Base-by-base conservation (phyloP, 2,113 vertebrate species). In the Pheucticus melanocephalus region DNA sequence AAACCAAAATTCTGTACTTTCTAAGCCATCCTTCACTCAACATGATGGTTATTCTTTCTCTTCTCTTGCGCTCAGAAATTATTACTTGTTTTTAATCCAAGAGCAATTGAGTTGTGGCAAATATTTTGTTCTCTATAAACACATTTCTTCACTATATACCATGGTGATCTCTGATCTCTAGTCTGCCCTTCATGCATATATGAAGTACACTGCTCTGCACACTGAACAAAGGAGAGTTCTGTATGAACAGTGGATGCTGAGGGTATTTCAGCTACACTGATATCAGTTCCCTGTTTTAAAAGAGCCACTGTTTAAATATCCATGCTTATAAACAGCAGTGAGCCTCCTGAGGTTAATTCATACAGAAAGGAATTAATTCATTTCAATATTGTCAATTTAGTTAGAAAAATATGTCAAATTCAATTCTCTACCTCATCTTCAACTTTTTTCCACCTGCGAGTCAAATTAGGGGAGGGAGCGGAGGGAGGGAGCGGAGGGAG, bases 381-480 rank as follows among this genome's bases (percentile, higher is more conserved):
- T 85, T 88, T 72, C 24, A 44, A 28, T 85, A 54, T 54, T 85
- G n/a, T 47, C 44, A 65, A 16, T 84, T 70, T 87, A 50, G 16
- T 92, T 92, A 65, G 72, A 83, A 85, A 84, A 88, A 84, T 82
- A 73, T 25, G 23, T 76, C 57, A 57, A 13, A 82, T 88, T 86
- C 37, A 87, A 12, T 93, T 65, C 53, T 83, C 35, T 70, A 20
- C 27, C 44, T 90, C 54, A 89, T 92, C 70, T 80, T 85, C 94
- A 88, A 90, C 50, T 63, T 73, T 89, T 86, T 87, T 92, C 61
- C 69, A 95, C 82, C 76, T 66, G 86, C 63, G 73, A 92, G 76
- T 88, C 30, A 45, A 70, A 82, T 44, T 44, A 19, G 42, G 48
- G 24, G 4, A 9, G 19, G 39, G 44, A 33, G 19, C 19, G 10